Evolutionary conservation across 2,888 invertebrate species (phyloP).

Genomic region (Elegia similella): DNA sequence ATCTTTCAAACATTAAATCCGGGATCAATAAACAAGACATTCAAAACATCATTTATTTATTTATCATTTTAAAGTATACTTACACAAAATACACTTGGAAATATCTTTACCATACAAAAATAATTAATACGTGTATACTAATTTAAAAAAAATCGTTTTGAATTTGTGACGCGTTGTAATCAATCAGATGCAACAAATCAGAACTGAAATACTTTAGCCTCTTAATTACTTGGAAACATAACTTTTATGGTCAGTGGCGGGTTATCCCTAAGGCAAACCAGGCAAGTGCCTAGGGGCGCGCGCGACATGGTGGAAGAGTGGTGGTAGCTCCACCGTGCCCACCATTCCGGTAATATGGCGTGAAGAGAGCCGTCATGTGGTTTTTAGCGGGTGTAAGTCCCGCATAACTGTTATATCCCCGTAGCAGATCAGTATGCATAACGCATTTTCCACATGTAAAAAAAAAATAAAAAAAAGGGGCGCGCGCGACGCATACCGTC

Average conservation of each 20-base stretch:
- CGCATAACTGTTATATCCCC: no score
- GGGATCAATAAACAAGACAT: constrained; percentile 19
- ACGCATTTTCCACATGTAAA: no score
- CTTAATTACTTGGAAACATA: background rate
- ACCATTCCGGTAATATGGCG: no score
- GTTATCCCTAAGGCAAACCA: no score
- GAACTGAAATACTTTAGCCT: background rate
- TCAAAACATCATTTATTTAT: background rate
- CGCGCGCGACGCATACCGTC: no score
- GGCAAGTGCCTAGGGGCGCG: no score
- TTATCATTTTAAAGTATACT: background rate
- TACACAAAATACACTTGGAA: background rate
- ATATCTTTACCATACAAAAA: background rate
- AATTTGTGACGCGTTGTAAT: background rate
- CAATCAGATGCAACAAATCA: background rate
- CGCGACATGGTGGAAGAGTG: no score
- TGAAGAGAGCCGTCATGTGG: no score
- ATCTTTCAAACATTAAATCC: background rate
- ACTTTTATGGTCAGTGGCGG: background rate
- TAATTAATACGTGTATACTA: background rate
- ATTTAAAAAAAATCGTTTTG: background rate
- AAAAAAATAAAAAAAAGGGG: no score
- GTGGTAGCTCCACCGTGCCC: no score
- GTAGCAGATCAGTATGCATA: no score
- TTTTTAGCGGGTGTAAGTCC: no score